Conservation (phyloP, 2,888 invertebrate genomes). For the Linyphia triangularis region DNA sequence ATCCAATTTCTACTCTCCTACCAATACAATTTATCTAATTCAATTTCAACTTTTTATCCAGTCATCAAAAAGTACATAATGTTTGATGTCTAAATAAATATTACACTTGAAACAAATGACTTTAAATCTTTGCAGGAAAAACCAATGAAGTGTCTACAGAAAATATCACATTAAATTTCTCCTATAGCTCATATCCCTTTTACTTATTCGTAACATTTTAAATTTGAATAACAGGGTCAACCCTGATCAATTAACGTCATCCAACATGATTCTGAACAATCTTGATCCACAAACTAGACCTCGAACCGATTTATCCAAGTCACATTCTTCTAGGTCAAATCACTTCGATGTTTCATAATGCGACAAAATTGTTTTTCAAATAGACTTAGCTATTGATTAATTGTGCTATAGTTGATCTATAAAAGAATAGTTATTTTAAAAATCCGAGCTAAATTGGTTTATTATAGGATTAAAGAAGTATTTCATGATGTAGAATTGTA, state of each 20-base stretch:
- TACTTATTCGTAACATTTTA: not conserved
- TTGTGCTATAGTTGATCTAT: not conserved
- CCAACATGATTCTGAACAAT: slow-evolving; percentile 46
- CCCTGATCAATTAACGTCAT: not conserved
- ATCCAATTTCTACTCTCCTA: too few relatives aligned
- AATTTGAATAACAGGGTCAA: slow-evolving; percentile 3
- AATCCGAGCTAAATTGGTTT: not conserved
- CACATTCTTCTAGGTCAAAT: slow-evolving; percentile 22
- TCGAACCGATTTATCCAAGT: slow-evolving; percentile 2
- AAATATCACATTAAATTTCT: not conserved
- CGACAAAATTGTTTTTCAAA: not conserved
- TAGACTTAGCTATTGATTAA: not conserved
- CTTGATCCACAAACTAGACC: slow-evolving; percentile 2
- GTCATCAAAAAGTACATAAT: too few relatives aligned
- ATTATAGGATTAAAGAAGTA: not conserved
- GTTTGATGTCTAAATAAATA: too few relatives aligned
- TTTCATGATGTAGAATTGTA: not conserved
- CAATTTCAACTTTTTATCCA: too few relatives aligned
- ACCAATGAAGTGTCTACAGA: too few relatives aligned
- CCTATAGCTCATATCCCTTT: not conserved
- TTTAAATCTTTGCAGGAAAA: too few relatives aligned
- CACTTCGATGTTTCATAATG: slow-evolving; percentile 1
- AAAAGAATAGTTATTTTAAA: not conserved
- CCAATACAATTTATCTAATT: too few relatives aligned
- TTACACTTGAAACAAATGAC: too few relatives aligned